phyloP scores from a whole-genome alignment of 2,888 invertebrate genomes.

The Nemoura dubitans region DNA sequence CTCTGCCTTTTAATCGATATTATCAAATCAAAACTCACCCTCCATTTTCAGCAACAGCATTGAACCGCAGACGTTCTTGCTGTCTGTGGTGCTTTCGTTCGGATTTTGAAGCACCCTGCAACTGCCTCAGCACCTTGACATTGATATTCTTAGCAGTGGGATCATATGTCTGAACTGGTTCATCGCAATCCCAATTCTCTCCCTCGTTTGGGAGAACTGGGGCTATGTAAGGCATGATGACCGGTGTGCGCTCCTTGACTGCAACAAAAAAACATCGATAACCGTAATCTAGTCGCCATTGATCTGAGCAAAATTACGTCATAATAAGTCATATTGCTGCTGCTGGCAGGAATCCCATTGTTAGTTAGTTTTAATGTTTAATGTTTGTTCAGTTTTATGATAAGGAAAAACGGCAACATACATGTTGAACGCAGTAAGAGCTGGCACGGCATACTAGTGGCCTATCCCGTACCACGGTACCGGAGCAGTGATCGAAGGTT shows the following conservation, averaged over 20 bases:
- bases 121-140: not conserved
- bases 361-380: no score
- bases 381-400: no score
- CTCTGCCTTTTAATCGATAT: not conserved
- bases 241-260: not conserved
- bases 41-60: conserved; percentile 14
- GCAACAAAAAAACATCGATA: not conserved
- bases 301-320: no score
- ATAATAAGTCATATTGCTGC: no score
- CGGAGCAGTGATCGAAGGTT: no score
- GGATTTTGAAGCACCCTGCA: conserved; percentile 25
- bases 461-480: no score
- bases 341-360: no score
- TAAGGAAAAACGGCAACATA: no score
- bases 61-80: conserved; percentile 16
- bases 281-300: not conserved
- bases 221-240: not conserved
- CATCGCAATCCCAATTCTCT: conserved; percentile 55
- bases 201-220: conserved; percentile 26
- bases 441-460: no score
- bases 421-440: no score
- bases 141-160: not conserved
- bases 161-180: conserved; percentile 13
- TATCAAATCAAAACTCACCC: not conserved
- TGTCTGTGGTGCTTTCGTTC: conserved; percentile 26